A percentile compares a stretch with the other conserved stretches of the same genome.
Evolutionary conservation across 1,140 invertebrate genomes (phyloP).

Genomic region (Heterodera carotae): DNA sequence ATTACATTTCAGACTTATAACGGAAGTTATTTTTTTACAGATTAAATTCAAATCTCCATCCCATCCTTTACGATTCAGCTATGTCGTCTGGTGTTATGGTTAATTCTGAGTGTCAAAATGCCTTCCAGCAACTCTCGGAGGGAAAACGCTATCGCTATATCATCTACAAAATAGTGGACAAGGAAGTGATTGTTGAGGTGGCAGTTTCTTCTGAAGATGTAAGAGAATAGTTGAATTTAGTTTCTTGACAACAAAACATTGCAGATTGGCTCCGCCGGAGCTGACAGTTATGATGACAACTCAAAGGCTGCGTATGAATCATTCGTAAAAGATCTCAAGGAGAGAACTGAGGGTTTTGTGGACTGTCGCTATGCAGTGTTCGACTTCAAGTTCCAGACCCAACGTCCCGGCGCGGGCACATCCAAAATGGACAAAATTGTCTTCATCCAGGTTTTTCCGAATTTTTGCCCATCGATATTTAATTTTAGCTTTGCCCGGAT

Average conservation of each 20-base stretch:
- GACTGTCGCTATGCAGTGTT: slow-evolving; percentile 65
- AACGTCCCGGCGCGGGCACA: slow-evolving; percentile 59
- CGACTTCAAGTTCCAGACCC: slow-evolving; percentile 64
- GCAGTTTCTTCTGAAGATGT: slow-evolving; percentile 59
- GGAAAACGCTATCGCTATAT: slow-evolving; percentile 57
- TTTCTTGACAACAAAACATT: neutral
- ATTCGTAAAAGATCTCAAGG: slow-evolving; percentile 63
- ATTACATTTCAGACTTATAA: neutral
- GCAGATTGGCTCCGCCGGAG: slow-evolving; percentile 43
- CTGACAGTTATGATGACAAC: slow-evolving; percentile 63
- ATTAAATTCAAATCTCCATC: no score
- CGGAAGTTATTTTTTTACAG: no score
- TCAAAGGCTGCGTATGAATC: slow-evolving; percentile 64
- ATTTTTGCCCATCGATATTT: slow-evolving; percentile 19
- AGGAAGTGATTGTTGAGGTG: slow-evolving; percentile 62
- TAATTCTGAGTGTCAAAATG: slow-evolving; percentile 53
- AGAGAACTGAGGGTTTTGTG: slow-evolving; percentile 55
- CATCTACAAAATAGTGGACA: slow-evolving; percentile 62
- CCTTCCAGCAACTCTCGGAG: slow-evolving; percentile 57
- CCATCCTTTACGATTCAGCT: neutral
- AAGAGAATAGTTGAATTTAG: slow-evolving; percentile 26
- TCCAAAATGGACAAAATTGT: slow-evolving; percentile 66
- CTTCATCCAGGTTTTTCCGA: slow-evolving; percentile 53
- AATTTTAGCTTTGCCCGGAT: slow-evolving; percentile 63
- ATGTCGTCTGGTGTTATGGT: slow-evolving; percentile 51